Base-by-base conservation (phyloP, 2,797 vertebrate species). In the Decapterus maruadsi region DNA sequence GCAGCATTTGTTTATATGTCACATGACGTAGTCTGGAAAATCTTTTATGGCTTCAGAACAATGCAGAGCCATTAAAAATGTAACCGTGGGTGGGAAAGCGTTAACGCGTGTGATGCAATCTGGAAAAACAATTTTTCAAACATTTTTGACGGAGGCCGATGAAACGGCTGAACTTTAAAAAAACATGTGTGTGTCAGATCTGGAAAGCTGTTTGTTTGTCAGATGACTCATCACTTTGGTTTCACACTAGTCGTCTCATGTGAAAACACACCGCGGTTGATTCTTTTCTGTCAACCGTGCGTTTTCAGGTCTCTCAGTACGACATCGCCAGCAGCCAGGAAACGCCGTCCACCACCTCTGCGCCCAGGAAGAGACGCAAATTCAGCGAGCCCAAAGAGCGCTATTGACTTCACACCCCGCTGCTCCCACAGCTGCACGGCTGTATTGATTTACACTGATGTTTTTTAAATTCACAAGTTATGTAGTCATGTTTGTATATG, bases 381-480 rank as follows among this genome's bases (percentile, higher is more conserved):
- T 95, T 97, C 82, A 99, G 97, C 57, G 96, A 98, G 64, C 96
- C 97, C 16, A 96, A 96, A 86, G 94, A 96, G 2, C 81, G 2
- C 55, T 91, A 91, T 63, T 97, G 93, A 95, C 51, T 40, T 53
- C 62, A 11, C 36, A 48, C 6, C 5, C 4, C 29, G 0, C 36
- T 13, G 69, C 60, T 13, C 29, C 14, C 56, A 17, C 26, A 22
- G 46, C 43, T 60, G 48, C 45, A 4, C 12, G 0, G 43, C 61
- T 14, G 19, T 17, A 1, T 34, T 20, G 12, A 26, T 59, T 50
- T 19, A 20, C 56, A 20, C 1, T 13, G 1, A 43, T 38, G 38
- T 9, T 72, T 77, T 72, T 75, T 68, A n/a, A 46, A 12, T 20
- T 22, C 12, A 50, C 26, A 66, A 5, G 68, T 75, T 69, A 14